Evolutionary conservation across 2,113 vertebrate species (phyloP), one percentile per base, ranked within the genome.

Genomic region (Oreochromis tanganicae): DNA sequence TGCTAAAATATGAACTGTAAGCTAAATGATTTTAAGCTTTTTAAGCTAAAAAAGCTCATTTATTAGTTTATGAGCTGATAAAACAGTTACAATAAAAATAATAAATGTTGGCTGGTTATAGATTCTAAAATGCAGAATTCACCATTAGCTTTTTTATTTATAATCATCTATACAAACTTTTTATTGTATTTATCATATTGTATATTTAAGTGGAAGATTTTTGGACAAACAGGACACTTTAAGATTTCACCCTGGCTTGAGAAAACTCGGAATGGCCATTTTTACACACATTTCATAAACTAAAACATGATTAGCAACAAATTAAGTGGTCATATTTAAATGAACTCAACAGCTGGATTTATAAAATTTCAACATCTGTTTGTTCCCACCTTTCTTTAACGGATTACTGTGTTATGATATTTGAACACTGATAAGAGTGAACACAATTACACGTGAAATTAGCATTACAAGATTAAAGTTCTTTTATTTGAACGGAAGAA

Each of bases 401-500:
- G 1, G 24, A 16, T 38, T 13, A 48, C 3, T 34, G 52, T 38
- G 14, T 6, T 5, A 36, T 54, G 32, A 55, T 57, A 13, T 24
- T 52, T 75, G 4, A 7, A 32, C 11, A 82, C 4, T 11, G 14
- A 46, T 46, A 1, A 80, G 6, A 61, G 16, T 83, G 14, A 85
- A 83, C 32, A 89, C 52, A 82, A 17, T 83, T 4, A 55, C 9
- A 16, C 0, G 21, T 7, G 1, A 9, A 14, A 54, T 19, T n/a
- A 24, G 52, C 66, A 84, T 73, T 88, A 27, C 21, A 85, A 81
- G 61, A 79, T 94, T 46, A 86, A 91, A 91, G 89, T 78, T 87
- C 24, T 92, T 95, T 94, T 93, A 94, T 92, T 94, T 83, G 75
- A 93, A 87, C 27, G 50, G 12, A 92, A 87, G 9, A 34, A 83